Conservation (phyloP, 2,113 vertebrate species). For the Cyprinus carpio region DNA sequence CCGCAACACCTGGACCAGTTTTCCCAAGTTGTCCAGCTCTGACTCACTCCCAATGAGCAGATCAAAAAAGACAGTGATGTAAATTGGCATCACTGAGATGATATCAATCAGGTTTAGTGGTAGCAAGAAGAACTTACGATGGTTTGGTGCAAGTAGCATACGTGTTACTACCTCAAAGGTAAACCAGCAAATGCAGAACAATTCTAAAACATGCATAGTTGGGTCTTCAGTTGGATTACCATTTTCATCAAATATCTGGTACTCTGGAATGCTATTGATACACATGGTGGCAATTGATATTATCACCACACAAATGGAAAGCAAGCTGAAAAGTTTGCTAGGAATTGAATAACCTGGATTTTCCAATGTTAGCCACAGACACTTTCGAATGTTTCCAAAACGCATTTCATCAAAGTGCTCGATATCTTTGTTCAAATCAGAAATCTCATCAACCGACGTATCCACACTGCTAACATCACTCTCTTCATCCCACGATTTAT, state of each 20-base stretch:
- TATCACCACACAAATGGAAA: slow-evolving; percentile 92
- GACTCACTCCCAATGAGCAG: slow-evolving; percentile 76
- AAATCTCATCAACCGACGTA: slow-evolving; percentile 91
- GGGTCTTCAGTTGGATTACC: slow-evolving; percentile 80
- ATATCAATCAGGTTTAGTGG: slow-evolving; percentile 95
- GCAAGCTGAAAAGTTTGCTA: slow-evolving; percentile 93
- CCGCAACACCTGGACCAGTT: slow-evolving; percentile 92
- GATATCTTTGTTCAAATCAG: slow-evolving; percentile 91
- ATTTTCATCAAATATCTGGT: slow-evolving; percentile 83
- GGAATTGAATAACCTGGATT: slow-evolving; percentile 97
- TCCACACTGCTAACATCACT: slow-evolving; percentile 95
- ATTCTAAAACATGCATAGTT: slow-evolving; percentile 84
- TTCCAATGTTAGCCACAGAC: slow-evolving; percentile 96
- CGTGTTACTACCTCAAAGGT: slow-evolving; percentile 92
- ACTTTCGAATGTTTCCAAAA: slow-evolving; percentile 83
- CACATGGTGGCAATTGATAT: slow-evolving; percentile 93
- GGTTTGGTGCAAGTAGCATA: slow-evolving; percentile 89
- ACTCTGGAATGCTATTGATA: slow-evolving; percentile 94
- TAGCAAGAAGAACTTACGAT: slow-evolving; percentile 89
- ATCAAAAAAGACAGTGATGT: slow-evolving; percentile 88
- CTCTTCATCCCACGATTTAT: slow-evolving; percentile 91
- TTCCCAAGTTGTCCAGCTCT: slow-evolving; percentile 85
- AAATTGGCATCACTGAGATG: slow-evolving; percentile 91
- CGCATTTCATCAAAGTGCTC: slow-evolving; percentile 82
- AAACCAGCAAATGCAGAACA: slow-evolving; percentile 97